Percentiles rank a stretch among this genome's conserved stretches.
These are phyloP conservation scores for Bombyx mandarina DNA, from an alignment of 1,140 invertebrate genomes.

Conservation along the genomic window DNA sequence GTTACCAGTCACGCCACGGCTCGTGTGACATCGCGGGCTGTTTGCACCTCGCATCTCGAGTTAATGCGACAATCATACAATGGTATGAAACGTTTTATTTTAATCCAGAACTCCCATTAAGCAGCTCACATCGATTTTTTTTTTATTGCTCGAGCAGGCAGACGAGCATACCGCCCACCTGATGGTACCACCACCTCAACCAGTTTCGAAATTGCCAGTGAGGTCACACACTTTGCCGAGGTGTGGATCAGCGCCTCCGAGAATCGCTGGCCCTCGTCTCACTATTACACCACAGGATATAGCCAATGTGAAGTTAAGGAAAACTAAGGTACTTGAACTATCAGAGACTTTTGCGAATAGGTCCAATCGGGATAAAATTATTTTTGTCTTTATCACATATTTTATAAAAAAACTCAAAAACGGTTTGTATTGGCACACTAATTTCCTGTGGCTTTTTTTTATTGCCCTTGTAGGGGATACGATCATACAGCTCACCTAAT, in stretches of 20 bases:
- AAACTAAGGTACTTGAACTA: slow-evolving; percentile 37
- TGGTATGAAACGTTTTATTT: too few relatives aligned
- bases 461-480: too few relatives aligned
- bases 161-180: too few relatives aligned
- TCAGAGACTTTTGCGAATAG: neutral
- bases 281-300: slow-evolving; percentile 60
- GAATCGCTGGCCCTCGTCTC: slow-evolving; percentile 41
- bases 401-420: too few relatives aligned
- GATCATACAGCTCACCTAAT: too few relatives aligned
- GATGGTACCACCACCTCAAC: slow-evolving; percentile 14
- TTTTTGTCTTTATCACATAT: too few relatives aligned
- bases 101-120: too few relatives aligned
- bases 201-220: slow-evolving; percentile 20
- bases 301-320: slow-evolving; percentile 59
- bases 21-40: slow-evolving; percentile 28
- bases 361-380: neutral
- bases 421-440: too few relatives aligned
- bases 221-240: slow-evolving; percentile 41
- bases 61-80: neutral
- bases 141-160: too few relatives aligned
- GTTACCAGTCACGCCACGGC: slow-evolving; percentile 20
- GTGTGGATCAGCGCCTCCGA: slow-evolving; percentile 49
- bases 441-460: too few relatives aligned
- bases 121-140: too few relatives aligned
- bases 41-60: slow-evolving; percentile 17